Conservation (phyloP, 2,888 invertebrate species). For the Plebejus melissa region DNA sequence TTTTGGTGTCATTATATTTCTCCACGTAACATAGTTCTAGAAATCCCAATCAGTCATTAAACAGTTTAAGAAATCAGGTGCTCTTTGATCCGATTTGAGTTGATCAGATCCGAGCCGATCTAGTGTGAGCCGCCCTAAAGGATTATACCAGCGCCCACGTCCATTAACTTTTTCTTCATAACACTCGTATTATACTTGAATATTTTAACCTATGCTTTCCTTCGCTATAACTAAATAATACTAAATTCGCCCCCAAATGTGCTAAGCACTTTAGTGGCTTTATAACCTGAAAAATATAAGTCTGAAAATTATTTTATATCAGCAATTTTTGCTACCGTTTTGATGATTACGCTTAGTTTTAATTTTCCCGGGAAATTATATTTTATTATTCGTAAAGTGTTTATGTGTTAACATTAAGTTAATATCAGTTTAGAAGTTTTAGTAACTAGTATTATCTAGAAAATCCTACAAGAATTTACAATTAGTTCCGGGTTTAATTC, state of each 20-base stretch:
- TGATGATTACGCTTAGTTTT: neutral
- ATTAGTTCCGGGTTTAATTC: neutral
- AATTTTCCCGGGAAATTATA: neutral
- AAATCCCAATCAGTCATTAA: too few relatives aligned
- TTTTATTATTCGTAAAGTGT: neutral
- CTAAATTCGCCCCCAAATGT: neutral
- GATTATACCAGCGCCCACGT: conserved; percentile 4
- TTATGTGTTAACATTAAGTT: neutral
- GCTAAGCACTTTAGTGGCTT: neutral
- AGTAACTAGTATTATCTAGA: neutral
- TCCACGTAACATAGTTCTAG: too few relatives aligned
- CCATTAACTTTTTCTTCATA: conserved; percentile 20
- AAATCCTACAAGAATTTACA: neutral
- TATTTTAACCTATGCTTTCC: neutral
- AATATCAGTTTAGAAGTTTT: too few relatives aligned
- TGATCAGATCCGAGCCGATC: neutral
- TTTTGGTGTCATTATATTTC: neutral
- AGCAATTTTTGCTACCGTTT: neutral
- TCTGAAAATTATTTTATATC: neutral
- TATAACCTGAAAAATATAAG: neutral
- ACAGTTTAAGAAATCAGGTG: neutral
- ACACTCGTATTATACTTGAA: neutral
- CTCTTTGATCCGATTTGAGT: neutral
- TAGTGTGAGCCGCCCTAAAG: neutral
- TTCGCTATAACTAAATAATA: neutral